Percentiles rank a stretch among this genome's conserved stretches.
These are phyloP conservation scores for Myodes glareolus DNA, from an alignment of 2,113 vertebrate genomes.

Conservation along the genomic window DNA sequence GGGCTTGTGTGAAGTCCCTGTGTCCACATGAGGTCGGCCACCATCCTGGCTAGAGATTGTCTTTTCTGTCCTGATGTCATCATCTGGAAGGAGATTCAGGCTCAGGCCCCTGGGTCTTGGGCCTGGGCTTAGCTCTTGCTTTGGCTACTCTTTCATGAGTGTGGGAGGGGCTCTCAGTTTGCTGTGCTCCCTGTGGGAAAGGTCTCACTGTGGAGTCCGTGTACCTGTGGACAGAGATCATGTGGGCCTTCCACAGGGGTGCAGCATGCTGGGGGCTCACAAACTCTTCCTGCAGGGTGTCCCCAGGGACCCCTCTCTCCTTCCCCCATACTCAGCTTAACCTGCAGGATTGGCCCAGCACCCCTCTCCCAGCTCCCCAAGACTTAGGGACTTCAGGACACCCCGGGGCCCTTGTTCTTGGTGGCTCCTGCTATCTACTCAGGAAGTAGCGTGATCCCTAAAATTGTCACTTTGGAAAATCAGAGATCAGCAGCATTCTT, in stretches of 20 bases:
- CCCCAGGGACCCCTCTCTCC: neutral
- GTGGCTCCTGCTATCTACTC: neutral
- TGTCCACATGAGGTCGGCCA: neutral
- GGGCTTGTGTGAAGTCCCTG: rapidly evolving
- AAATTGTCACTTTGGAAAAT: slow-evolving; percentile 58
- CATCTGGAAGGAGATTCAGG: neutral
- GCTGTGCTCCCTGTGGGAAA: rapidly evolving
- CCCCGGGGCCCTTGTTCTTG: neutral
- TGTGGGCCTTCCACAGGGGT: neutral
- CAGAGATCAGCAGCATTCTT: slow-evolving; percentile 39
- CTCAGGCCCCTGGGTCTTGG: rapidly evolving
- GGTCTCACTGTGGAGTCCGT: rapidly evolving
- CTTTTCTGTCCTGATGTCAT: rapidly evolving
- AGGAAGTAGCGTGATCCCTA: slow-evolving; percentile 54
- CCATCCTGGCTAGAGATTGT: neutral
- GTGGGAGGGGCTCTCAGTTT: neutral
- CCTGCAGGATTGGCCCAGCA: neutral
- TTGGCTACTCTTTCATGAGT: neutral
- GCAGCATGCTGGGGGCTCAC: neutral
- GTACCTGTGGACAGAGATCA: neutral
- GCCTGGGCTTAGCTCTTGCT: neutral
- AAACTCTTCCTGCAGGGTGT: rapidly evolving
- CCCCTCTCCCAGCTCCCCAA: neutral
- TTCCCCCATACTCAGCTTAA: neutral
- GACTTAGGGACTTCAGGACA: neutral